phyloP scores from a whole-genome alignment of 1,140 invertebrate genomes.

The Himalopsyche phryganea region DNA sequence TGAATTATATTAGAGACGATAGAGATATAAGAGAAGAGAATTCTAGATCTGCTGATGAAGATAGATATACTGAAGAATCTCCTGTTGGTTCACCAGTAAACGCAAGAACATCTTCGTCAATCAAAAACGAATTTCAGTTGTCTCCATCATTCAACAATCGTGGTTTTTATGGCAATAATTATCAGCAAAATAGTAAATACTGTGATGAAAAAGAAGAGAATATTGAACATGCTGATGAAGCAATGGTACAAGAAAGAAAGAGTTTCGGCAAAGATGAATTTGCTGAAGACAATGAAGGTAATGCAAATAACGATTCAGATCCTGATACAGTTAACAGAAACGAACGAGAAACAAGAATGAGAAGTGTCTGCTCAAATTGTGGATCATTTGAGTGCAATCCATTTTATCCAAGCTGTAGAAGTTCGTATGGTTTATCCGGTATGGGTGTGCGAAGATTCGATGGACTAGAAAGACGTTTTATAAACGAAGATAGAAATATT shows the following conservation, averaged over 20 bases:
- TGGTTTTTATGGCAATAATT: conserved; percentile 15
- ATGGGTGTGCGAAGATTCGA: conserved; percentile 15
- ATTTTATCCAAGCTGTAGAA: conserved; percentile 27
- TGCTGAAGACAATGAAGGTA: conserved; percentile 37
- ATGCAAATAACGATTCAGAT: conserved; percentile 42
- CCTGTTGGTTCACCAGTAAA: conserved; percentile 26
- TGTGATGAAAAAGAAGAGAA: conserved; percentile 11
- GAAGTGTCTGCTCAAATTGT: conserved; percentile 34
- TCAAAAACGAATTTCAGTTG: conserved; percentile 30
- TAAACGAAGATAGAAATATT: conserved; percentile 22
- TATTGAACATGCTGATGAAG: conserved; percentile 34
- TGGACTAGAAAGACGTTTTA: conserved; percentile 40
- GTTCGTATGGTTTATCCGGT: conserved; percentile 1
- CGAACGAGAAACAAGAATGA: conserved; percentile 42
- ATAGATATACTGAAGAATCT: conserved; percentile 31
- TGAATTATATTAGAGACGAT: conserved; percentile 6
- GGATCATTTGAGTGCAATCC: conserved; percentile 32
- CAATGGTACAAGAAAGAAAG: conserved; percentile 34
- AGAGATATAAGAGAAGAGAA: conserved; percentile 22
- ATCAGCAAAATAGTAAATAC: conserved; percentile 9
- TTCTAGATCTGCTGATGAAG: conserved; percentile 26
- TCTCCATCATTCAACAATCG: conserved; percentile 23
- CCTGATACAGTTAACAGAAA: conserved; percentile 43
- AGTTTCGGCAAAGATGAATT: conserved; percentile 38
- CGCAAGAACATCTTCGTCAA: conserved; percentile 8